Base-by-base conservation (phyloP, 2,888 invertebrate species). In the Malthinus seriepunctatus region DNA sequence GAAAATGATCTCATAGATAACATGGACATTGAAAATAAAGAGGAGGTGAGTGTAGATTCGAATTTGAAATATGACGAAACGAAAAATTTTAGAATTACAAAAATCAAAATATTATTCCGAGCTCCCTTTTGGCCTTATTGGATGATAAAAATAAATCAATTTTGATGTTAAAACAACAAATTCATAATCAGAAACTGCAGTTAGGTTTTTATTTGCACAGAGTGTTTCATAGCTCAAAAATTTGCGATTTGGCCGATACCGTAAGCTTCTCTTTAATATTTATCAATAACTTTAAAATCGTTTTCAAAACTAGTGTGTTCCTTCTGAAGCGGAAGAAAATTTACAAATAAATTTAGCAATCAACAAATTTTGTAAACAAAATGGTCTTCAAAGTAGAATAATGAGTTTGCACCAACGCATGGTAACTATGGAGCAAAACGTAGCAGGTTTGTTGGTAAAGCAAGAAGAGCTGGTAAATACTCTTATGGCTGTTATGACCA, bases 121-220 rank as follows among this genome's bases (percentile, higher is more conserved):
- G 32, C 9, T 51, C 60, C 7, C 32, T 60, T 11, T 37, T 60
- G 23, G 31, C 51, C 4, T 11, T 74, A 10, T 37, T 75, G 39
- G 74, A 74, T 31, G 73, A 75, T 44, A 75, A 76, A 63, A 75
- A 75, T 48, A 69, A 63, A 52, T 60, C 62, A 7, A 75, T 76
- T 11, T 63, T 60, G 8, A 56, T 46, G 31, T 58, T 75, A n/a
- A 67, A 69, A 53, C 67, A 67, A 14, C 73, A 73, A 61, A 32
- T 74, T 8, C 65, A 69, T 39, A 75, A 73, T 47, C 76, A 76
- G 51, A 74, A 74, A 62, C 50, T 67, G 23, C 76, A 76, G 56
- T 56, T 76, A 34, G 63, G 67, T 14, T 75, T 71, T 62, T 76
- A 76, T 54, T 61, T 75, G 10, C 67, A 69, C 33, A 72, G 64